Percentiles rank a stretch among this genome's conserved stretches.
phyloP scores from a whole-genome alignment of 1,140 invertebrate genomes.

The Pseudachorutes palmiensis region DNA sequence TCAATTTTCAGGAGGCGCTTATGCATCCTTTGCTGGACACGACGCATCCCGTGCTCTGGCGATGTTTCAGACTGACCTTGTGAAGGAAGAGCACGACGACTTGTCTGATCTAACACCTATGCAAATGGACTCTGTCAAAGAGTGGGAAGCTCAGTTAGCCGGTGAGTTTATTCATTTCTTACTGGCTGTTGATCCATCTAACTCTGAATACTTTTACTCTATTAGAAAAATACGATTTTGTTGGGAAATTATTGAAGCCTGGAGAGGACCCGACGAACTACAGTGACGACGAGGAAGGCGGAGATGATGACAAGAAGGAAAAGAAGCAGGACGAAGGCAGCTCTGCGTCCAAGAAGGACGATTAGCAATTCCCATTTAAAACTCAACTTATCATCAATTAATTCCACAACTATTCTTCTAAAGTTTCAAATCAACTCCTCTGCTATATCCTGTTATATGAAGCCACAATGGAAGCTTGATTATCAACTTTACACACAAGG shows the following conservation, averaged over 20 bases:
- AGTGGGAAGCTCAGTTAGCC: constrained; percentile 96
- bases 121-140: constrained; percentile 76
- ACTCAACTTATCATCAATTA: constrained; percentile 7
- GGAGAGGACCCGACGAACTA: constrained; percentile 85
- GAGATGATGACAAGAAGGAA: constrained; percentile 16
- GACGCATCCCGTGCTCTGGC: constrained; percentile 91
- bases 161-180: constrained; percentile 48
- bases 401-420: constrained; percentile 4
- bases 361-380: neutral
- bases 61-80: constrained; percentile 77
- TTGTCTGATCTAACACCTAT: constrained; percentile 80
- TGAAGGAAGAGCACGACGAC: constrained; percentile 87
- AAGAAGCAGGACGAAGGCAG: neutral
- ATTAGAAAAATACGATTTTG: constrained; percentile 88
- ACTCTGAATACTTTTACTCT: neutral
- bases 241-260: constrained; percentile 82
- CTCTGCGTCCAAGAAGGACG: constrained; percentile 8
- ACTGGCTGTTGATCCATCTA: neutral
- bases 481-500: too few relatives aligned
- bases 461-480: too few relatives aligned
- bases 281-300: constrained; percentile 78
- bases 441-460: neutral
- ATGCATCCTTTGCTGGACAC: constrained; percentile 85
- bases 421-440: neutral
- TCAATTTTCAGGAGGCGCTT: constrained; percentile 76